Evolutionary conservation across 2,113 vertebrate genomes (phyloP).

Genomic region (Lampris incognitus): DNA sequence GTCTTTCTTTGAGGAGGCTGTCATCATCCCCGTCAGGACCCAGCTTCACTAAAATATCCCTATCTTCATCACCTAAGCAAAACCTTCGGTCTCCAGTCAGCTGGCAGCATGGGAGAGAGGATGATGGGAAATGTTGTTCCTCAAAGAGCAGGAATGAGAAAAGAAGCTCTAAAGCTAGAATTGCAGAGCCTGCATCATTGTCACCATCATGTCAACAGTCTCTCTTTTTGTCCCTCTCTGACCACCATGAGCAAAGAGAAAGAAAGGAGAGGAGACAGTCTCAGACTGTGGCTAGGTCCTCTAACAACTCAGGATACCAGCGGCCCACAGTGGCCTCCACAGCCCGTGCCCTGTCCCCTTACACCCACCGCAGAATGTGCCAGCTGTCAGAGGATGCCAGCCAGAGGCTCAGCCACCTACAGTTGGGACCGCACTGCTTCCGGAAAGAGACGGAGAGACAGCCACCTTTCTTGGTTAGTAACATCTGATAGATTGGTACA

Average conservation of each 20-base stretch:
- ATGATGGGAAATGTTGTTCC: constrained; percentile 15
- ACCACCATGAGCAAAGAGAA: constrained; percentile 13
- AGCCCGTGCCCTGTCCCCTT: constrained; percentile 90
- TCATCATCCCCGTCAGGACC: constrained; percentile 30
- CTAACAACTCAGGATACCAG: constrained; percentile 80
- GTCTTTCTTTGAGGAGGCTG: constrained; percentile 63
- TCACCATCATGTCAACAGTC: constrained; percentile 16
- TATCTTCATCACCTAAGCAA: constrained; percentile 17
- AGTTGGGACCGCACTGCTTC: constrained; percentile 93
- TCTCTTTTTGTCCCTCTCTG: constrained; percentile 1
- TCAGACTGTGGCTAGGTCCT: background rate
- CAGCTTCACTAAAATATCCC: constrained; percentile 24
- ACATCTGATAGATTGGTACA: background rate
- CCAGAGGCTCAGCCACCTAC: constrained; percentile 90
- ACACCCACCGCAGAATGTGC: constrained; percentile 95
- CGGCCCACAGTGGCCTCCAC: constrained; percentile 91
- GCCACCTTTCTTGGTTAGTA: constrained; percentile 89
- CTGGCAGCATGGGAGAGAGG: background rate
- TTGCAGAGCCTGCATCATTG: background rate
- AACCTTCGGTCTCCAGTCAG: background rate
- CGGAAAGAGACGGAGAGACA: constrained; percentile 88
- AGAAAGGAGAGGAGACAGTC: constrained; percentile 22
- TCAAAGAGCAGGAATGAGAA: constrained; percentile 28
- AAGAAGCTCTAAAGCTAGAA: background rate
- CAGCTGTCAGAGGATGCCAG: constrained; percentile 88